A percentile compares a stretch with the other conserved stretches of the same genome.
Evolutionary conservation across 2,113 vertebrate genomes (phyloP).

Genomic region (Erythrocebus patas): DNA sequence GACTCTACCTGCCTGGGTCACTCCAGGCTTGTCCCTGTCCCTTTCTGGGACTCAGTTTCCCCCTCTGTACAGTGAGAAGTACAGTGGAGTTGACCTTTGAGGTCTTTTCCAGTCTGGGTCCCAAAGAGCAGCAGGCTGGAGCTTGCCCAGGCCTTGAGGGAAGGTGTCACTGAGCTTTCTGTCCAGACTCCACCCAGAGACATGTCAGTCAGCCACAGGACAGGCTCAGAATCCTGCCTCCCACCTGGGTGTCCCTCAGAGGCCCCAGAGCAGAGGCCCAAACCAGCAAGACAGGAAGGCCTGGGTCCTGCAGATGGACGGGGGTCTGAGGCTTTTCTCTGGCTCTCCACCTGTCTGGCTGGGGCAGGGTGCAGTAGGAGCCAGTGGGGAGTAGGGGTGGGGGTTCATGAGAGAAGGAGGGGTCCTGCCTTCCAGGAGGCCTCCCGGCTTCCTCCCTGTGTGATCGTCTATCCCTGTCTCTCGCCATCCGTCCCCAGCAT

Average conservation of each 20-base stretch:
- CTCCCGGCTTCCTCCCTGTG: background rate
- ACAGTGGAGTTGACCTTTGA: background rate
- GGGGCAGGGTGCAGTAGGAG: background rate
- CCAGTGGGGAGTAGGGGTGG: background rate
- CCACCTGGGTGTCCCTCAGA: background rate
- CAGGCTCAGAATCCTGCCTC: background rate
- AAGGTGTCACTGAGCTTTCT: background rate
- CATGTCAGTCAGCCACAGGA: background rate
- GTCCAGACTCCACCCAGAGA: background rate
- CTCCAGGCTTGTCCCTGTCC: background rate
- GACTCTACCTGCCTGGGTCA: background rate
- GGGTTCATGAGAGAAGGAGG: background rate
- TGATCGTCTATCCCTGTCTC: background rate
- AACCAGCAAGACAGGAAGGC: background rate
- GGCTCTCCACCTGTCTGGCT: background rate
- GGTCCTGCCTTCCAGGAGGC: too few species aligned
- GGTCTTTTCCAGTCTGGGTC: background rate
- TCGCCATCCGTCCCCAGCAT: background rate
- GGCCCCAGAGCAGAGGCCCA: background rate
- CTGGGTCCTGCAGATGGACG: background rate
- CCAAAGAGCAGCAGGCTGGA: background rate
- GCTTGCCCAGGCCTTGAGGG: background rate
- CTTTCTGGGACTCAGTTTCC: background rate
- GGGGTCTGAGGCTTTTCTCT: background rate
- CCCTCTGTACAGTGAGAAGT: background rate